Evolutionary conservation across 2,113 vertebrate genomes (phyloP), one percentile per base, ranked within the genome.

Genomic region (Pachyramphus minor): DNA sequence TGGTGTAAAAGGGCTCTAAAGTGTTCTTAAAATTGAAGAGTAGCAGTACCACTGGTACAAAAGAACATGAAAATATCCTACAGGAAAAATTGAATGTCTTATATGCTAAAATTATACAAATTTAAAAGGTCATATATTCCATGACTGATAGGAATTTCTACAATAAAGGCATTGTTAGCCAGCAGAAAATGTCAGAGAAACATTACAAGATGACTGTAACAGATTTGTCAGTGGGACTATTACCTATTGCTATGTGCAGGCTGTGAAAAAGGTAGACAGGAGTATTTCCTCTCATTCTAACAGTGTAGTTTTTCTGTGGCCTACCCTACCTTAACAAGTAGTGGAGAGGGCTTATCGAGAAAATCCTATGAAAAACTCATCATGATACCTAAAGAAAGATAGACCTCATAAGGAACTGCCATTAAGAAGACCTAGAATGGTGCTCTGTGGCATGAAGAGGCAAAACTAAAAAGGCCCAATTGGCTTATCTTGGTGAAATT

Each of bases 141-240:
- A 35, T 50, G 39, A 74, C 68, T 82, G 69, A 39, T 59, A 78
- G 0, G n/a, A 71, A 90, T 86, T 92, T 86, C 74, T 81, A 50
- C 55, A 74, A 56, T 77, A 55, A 86, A 83, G 27, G 31, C 53
- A 13, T 39, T 15, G 16, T 7, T 77, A 67, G 33, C 18, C 23
- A 55, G 50, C 47, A 93, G 80, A 86, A 95, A 94, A 88, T 77
- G 67, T 80, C 90, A 93, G 66, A 87, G 24, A 50, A 81, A 63
- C 7, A 39, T 74, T 77, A 52, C 28, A 66, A 84, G 31, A 62
- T 58, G 37, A 47, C 20, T 31, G 18, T 37, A 66, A 50, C 49
- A 13, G 62, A 71, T 93, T 58, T 58, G 25, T 53, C 49, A 83
- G n/a, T 0, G 1, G 28, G 30, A 31, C 35, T 80, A 27, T 44